Evolutionary conservation across 2,888 invertebrate genomes (phyloP), one percentile per base, ranked within the genome.

Genomic region (Ctena decussata): DNA sequence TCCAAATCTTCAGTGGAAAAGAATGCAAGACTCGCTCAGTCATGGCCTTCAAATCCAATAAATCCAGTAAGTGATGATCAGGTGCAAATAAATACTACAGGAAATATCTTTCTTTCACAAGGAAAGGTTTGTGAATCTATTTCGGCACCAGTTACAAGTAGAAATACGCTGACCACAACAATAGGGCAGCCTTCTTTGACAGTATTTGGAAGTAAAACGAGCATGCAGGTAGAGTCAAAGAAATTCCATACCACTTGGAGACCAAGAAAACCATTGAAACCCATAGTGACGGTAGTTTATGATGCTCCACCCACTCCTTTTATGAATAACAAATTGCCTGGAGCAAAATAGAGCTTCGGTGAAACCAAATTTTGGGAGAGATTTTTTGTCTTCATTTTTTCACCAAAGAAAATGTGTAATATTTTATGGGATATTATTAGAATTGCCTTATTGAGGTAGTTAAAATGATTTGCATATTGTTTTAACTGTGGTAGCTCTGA

Each of bases 241-340:
- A 89, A 86, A 30, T 89, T 89, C 53, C 83, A 84, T 30, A 77
- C 81, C n/a, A 80, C 84, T n/a, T 85, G 86, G 86, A 84, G 85
- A 12, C 86, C 86, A 12, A 80, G 85, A 24, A 89, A 86, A 60
- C 89, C 89, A 15, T 72, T 88, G 30, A 88, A 88, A 44, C 88
- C 88, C 8, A 80, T 88, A 21, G 37, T 84, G 15, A 77, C 74
- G 21, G 75, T 82, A 5, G 84, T 89, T 1, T 77, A 80, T 70
- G 91, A 91, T 41, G 85, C 84, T 30, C 91, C 91, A 41, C 91
- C 91, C 18, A 85, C 91, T 18, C 90, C 91, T 11, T 87, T 91
- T 57, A 78, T 80, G 15, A 87, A 87, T 77, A 81, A 70, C n/a
- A 89, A 84, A 71, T 75, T 89, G n/a, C 27, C n/a, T 57, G 57